Evolutionary conservation across 1,140 invertebrate species (phyloP), one percentile per base, ranked within the genome.

Genomic region (Neotoxoptera formosana): DNA sequence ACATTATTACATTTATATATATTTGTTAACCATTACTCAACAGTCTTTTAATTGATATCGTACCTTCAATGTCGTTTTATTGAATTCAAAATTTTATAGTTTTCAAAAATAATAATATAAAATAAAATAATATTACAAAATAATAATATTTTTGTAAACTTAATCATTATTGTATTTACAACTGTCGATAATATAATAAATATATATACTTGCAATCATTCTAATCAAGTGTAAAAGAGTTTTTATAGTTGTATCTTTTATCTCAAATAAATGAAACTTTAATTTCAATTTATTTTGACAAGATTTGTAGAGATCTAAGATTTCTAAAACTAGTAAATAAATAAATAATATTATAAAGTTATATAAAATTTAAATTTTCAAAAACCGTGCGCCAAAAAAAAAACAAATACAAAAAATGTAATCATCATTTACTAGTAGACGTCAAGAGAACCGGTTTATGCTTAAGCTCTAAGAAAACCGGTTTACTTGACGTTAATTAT

Each of bases 341-440:
- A 34, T 51, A 48, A 88, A 87, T 51, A 20, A 88, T 51, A 47
- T n/a, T 41, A 47, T 30, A 23, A 30, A 30, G n/a, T 6, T n/a
- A 21, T 87, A 56, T 34, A 41, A 36, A 88, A 34, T 1, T 89
- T 89, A 89, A 51, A 87, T 51, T 48, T n/a, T 87, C 34, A 23
- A 20, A 89, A 56, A 89, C 11, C 20, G 51, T 56, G 30, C 2
- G 30, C 25, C 25, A 53, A 53, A 88, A 53, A 36, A 88, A 21
- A 47, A 48, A 48, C 21, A 30, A 48, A 53, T 48, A 45, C 25
- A 48, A n/a, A 89, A 89, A 41, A 89, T 89, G 23, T 89, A 30
- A 89, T 56, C n/a, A 53, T 89, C 23, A 89, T 56, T 89, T 89
- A 89, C 51, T 56, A 56, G 21, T 89, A 89, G 20, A 41, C n/a